These are phyloP conservation scores for Malurus leucopterus DNA, from an alignment of 2,797 vertebrate species.

Conservation along the genomic window DNA sequence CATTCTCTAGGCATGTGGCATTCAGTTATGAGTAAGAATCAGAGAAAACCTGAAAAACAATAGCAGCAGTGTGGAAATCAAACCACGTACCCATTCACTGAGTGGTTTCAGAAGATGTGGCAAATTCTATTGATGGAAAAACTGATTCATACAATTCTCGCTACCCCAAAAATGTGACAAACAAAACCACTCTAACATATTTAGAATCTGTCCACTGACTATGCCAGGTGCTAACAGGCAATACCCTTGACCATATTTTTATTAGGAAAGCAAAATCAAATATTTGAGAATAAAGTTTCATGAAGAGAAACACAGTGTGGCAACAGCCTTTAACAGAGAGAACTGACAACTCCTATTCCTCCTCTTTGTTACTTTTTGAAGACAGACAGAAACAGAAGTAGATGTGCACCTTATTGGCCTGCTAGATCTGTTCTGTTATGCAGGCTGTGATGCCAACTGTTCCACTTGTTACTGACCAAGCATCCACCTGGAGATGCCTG, in stretches of 20 bases:
- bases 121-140: conserved; percentile 23
- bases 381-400: not conserved
- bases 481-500: not conserved
- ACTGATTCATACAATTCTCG: not conserved
- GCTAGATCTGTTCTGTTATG: not conserved
- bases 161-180: not conserved
- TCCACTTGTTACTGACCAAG: not conserved
- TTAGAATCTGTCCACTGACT: not conserved
- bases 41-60: conserved; percentile 24
- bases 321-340: not conserved
- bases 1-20: not conserved
- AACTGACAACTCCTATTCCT: not conserved
- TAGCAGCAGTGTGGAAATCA: conserved; percentile 3
- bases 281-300: not conserved
- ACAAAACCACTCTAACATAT: not conserved
- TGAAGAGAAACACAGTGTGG: not conserved
- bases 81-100: not conserved
- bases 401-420: not conserved
- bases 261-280: not conserved
- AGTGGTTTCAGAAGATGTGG: conserved; percentile 10
- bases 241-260: not conserved
- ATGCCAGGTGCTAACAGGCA: not conserved
- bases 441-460: not conserved
- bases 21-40: not conserved
- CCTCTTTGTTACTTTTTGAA: not conserved